Evolutionary conservation across 2,797 vertebrate genomes (phyloP), one percentile per base, ranked within the genome.

Genomic region (Rhinatrema bivittatum): DNA sequence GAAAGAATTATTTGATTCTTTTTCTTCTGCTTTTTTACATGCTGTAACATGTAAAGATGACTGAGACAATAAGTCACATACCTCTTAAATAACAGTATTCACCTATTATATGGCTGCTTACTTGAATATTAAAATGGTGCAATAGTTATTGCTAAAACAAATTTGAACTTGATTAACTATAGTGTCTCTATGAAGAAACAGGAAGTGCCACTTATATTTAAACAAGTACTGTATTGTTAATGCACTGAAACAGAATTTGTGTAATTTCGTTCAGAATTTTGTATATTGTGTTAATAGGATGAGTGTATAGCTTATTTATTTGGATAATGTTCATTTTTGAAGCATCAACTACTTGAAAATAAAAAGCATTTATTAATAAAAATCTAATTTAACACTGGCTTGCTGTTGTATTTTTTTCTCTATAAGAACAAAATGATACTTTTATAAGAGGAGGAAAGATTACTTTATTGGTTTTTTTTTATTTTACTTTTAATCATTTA

Each of bases 261-360:
- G 12, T n/a, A 36, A 4, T 9, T 3, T 17, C 11, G 16, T 5
- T 7, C 17, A 20, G n/a, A 12, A n/a, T n/a, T 5, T 1, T 54
- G 42, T 54, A 58, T 44, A 48, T 42, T 43, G 4, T 26, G 9
- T 2, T 18, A 14, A 16, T 23, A n/a, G 20, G 31, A 1, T 1
- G 17, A 16, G 7, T 16, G 13, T 15, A 2, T n/a, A 32, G 13
- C n/a, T 57, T 46, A 52, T 41, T 46, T 54, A 41, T 56, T 45
- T 18, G 28, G 37, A 24, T n/a, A n/a, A n/a, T n/a, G n/a, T n/a
- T n/a, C n/a, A n/a, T n/a, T n/a, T n/a, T n/a, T n/a, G n/a, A n/a
- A n/a, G n/a, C n/a, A n/a, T n/a, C n/a, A n/a, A n/a, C n/a, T n/a
- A n/a, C n/a, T n/a, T n/a, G n/a, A n/a, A n/a, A n/a, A n/a, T n/a